A percentile compares a stretch with the other conserved stretches of the same genome.
Conservation (phyloP, 2,797 vertebrate species). For the Hybognathus amarus region DNA sequence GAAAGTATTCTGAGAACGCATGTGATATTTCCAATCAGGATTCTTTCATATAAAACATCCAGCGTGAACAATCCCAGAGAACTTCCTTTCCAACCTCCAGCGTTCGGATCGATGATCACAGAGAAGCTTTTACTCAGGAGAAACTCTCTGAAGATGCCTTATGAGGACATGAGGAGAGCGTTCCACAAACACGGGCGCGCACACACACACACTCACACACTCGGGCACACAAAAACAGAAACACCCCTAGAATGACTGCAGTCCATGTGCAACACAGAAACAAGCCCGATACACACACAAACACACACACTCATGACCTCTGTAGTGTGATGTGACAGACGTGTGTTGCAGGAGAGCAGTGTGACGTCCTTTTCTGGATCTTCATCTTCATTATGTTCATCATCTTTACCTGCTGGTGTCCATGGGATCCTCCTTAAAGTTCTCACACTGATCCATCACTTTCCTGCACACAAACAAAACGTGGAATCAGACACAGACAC, state of each 20-base stretch:
- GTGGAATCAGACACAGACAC: not conserved
- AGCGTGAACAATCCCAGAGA: not conserved
- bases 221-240: constrained; percentile 51
- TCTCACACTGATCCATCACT: constrained; percentile 94
- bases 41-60: not conserved
- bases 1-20: not conserved
- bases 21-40: not conserved
- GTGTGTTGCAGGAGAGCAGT: constrained; percentile 3
- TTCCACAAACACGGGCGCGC: not conserved
- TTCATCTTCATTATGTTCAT: not conserved
- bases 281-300: constrained; percentile 41
- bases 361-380: constrained; percentile 8
- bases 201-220: not conserved
- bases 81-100: not conserved
- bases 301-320: constrained; percentile 59
- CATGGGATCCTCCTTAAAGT: constrained; percentile 96
- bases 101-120: not conserved
- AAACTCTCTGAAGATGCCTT: not conserved
- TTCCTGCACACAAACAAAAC: constrained; percentile 78
- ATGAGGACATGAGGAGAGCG: constrained; percentile 7
- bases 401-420: constrained; percentile 90
- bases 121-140: not conserved
- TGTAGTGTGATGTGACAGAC: constrained; percentile 54
- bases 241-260: constrained; percentile 61
- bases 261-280: constrained; percentile 67